Conservation (phyloP, 2,113 vertebrate genomes). For the Python bivittatus region DNA sequence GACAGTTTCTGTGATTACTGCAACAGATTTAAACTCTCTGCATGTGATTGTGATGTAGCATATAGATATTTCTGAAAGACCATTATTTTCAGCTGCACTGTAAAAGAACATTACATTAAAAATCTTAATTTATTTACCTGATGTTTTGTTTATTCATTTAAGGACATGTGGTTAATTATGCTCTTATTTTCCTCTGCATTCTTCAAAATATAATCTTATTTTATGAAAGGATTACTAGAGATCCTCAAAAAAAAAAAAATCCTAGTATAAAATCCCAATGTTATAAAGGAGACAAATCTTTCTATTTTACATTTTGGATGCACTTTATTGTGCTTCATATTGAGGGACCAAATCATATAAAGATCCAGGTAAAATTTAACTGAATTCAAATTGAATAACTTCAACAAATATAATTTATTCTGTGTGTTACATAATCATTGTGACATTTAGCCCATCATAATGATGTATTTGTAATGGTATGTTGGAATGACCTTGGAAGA, state of each 20-base stretch:
- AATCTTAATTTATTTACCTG: slow-evolving; percentile 43
- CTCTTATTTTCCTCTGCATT: background rate
- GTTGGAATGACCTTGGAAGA: too few relatives aligned
- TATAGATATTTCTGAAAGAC: slow-evolving; percentile 55
- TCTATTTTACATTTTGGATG: background rate
- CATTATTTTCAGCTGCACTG: slow-evolving; percentile 36
- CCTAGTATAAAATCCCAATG: background rate
- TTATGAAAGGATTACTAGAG: background rate
- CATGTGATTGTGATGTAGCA: background rate
- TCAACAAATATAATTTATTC: background rate
- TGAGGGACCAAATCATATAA: background rate
- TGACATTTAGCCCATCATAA: background rate
- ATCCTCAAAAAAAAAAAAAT: too few relatives aligned
- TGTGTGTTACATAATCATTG: background rate
- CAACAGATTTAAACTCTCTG: slow-evolving; percentile 53
- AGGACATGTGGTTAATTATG: slow-evolving; percentile 19
- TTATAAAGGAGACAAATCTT: background rate
- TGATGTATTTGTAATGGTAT: background rate
- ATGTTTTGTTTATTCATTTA: slow-evolving; percentile 32
- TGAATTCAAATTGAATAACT: background rate
- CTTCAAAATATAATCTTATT: background rate
- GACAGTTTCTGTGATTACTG: slow-evolving; percentile 66
- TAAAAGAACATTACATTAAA: slow-evolving; percentile 18
- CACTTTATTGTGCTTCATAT: background rate
- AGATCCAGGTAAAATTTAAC: background rate